Conservation (phyloP, 2,888 invertebrate species). For the Hydriomena furcata region DNA sequence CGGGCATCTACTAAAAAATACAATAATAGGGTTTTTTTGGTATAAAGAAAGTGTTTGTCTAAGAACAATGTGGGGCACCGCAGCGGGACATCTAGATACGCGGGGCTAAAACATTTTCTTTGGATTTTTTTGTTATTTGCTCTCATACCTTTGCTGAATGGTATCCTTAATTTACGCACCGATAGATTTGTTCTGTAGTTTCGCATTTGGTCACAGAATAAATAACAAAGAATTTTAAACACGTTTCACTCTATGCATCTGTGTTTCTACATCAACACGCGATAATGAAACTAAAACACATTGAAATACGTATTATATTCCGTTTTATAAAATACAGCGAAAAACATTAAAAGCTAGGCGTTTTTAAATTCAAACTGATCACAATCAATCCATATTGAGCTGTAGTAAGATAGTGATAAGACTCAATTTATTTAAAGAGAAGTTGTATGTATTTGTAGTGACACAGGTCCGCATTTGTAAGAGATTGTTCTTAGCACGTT, state of each 20-base stretch:
- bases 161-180: constrained; percentile 82
- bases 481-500: constrained; percentile 72
- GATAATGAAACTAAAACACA: too few species aligned
- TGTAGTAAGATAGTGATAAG: background rate
- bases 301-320: too few species aligned
- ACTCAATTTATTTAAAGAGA: background rate
- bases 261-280: background rate
- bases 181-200: constrained; percentile 74
- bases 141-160: constrained; percentile 68
- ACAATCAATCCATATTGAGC: background rate
- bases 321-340: too few species aligned
- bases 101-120: constrained; percentile 67
- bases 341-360: too few species aligned
- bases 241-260: constrained; percentile 12
- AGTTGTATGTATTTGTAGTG: constrained; percentile 15
- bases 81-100: constrained; percentile 81
- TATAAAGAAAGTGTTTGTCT: constrained; percentile 80
- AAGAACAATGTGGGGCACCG: constrained; percentile 76
- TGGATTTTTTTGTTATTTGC: constrained; percentile 67
- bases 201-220: constrained; percentile 48
- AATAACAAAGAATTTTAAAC: background rate
- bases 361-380: background rate
- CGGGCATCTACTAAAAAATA: constrained; percentile 68
- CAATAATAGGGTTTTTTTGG: constrained; percentile 62
- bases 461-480: constrained; percentile 39